phyloP scores from a whole-genome alignment of 2,888 invertebrate genomes.

The Plebejus argus region DNA sequence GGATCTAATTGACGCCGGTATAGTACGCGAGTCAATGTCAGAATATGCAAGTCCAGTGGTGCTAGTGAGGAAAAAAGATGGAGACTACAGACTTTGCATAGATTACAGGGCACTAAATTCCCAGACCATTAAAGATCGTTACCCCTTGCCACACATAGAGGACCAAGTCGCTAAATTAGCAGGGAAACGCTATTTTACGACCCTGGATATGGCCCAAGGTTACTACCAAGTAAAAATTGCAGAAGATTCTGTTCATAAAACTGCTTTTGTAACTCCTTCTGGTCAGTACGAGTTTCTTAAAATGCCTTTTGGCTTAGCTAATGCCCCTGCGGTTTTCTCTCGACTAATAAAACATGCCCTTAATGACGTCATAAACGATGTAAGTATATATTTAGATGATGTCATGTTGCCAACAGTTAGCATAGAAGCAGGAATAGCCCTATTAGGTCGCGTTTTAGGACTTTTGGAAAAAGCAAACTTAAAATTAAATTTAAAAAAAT shows the following conservation, averaged over 20 bases:
- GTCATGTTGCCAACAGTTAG: not conserved
- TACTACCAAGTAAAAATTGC: not conserved
- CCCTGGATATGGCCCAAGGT: not conserved
- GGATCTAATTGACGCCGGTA: not conserved
- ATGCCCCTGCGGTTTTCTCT: not conserved
- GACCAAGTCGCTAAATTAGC: not conserved
- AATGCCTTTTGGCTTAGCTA: not conserved
- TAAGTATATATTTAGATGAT: not conserved
- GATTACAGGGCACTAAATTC: not conserved
- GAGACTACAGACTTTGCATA: not conserved
- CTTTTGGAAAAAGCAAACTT: not conserved
- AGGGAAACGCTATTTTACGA: not conserved
- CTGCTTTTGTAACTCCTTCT: not conserved
- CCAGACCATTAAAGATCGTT: not conserved
- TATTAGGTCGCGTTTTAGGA: not conserved
- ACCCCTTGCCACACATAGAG: not conserved
- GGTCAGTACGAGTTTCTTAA: not conserved
- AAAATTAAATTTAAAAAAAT: constrained; percentile 5
- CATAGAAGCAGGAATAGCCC: not conserved
- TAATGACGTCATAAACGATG: not conserved
- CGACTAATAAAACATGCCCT: not conserved
- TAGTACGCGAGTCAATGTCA: not conserved
- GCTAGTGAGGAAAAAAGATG: not conserved
- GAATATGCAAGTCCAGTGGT: constrained; percentile 25
- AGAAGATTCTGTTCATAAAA: not conserved